Conservation (phyloP, 2,888 invertebrate species). For the Nebria brevicollis region DNA sequence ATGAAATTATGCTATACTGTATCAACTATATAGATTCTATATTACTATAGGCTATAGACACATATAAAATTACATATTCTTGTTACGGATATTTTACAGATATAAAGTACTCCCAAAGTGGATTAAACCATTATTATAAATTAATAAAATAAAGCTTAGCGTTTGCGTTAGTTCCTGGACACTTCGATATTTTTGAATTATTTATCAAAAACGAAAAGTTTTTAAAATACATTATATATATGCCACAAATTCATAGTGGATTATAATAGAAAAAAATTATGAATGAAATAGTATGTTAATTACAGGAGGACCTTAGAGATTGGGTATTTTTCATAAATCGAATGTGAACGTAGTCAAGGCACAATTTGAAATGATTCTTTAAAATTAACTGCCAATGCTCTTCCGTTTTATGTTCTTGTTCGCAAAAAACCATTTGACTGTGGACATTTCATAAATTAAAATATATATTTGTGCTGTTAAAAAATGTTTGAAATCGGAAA, state of each 20-base stretch:
- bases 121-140: no score
- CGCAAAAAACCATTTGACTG: background rate
- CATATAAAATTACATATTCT: no score
- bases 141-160: no score
- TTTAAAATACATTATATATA: no score
- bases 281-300: background rate
- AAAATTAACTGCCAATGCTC: background rate
- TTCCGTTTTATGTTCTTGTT: background rate
- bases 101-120: no score
- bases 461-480: background rate
- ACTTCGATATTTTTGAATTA: no score
- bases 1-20: no score
- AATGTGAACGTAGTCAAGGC: background rate
- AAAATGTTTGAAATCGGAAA: background rate
- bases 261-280: background rate
- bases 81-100: no score
- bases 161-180: no score
- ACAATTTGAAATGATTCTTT: background rate
- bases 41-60: no score
- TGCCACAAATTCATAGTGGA: conserved; percentile 48
- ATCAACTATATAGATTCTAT: no score
- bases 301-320: background rate
- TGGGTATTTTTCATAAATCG: background rate
- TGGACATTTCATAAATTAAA: background rate
- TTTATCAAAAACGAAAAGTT: no score